Percentiles rank a stretch among this genome's conserved stretches.
These are phyloP conservation scores for Montipora sp. DNA, from an alignment of 64 coral and sea anemone species.

Conservation along the genomic window DNA sequence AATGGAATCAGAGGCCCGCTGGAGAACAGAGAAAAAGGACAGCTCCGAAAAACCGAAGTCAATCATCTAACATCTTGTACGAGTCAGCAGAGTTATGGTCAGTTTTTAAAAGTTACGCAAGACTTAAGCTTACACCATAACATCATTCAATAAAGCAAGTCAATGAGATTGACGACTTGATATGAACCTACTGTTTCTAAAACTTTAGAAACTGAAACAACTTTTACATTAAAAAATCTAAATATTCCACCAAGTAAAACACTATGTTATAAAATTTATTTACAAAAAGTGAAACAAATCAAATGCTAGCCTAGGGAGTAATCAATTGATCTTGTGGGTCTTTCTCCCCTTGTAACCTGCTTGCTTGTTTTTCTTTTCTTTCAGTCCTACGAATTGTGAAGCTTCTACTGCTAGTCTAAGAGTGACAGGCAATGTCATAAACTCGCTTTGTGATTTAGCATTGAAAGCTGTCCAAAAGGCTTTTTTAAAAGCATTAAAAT, in stretches of 20 bases:
- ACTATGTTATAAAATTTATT: constrained; percentile 12
- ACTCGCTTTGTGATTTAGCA: constrained; percentile 18
- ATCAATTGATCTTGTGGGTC: constrained; percentile 26
- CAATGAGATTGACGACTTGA: background rate
- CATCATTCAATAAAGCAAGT: too few relatives aligned
- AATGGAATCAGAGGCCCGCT: constrained; percentile 24
- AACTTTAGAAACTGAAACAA: too few relatives aligned
- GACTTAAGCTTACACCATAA: background rate
- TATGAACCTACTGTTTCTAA: too few relatives aligned
- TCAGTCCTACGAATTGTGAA: constrained; percentile 17
- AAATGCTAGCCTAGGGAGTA: constrained; percentile 27
- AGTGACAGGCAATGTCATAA: constrained; percentile 27
- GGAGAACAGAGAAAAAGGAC: background rate
- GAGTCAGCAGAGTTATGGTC: background rate
- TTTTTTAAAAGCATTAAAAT: background rate
- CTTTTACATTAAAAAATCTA: too few relatives aligned
- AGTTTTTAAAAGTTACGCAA: constrained; percentile 1
- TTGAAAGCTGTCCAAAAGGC: background rate
- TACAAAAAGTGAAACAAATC: constrained; percentile 12
- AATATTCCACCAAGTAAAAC: background rate
- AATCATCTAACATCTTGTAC: background rate
- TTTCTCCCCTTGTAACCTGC: constrained; percentile 12
- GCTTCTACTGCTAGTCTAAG: constrained; percentile 6
- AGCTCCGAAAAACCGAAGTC: background rate
- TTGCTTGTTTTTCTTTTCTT: constrained; percentile 26